phyloP scores from a whole-genome alignment of 2,113 vertebrate species.

The Leptobrachium leishanense region DNA sequence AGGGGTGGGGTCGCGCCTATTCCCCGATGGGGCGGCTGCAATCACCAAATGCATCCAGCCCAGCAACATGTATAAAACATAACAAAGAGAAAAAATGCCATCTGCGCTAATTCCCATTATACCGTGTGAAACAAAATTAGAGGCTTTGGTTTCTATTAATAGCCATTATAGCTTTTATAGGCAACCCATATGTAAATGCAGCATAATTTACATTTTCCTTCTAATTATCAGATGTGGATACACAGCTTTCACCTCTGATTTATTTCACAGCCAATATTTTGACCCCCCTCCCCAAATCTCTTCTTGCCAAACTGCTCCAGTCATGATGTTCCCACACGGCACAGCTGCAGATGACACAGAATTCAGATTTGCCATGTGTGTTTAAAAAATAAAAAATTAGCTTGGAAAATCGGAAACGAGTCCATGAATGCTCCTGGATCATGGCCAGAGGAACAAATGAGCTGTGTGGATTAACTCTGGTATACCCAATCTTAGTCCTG shows the following conservation, averaged over 20 bases:
- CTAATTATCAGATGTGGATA: not conserved
- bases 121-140: too few species aligned
- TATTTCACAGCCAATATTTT: not conserved
- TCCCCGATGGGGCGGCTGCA: too few species aligned
- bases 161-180: too few species aligned
- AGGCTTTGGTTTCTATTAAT: too few species aligned
- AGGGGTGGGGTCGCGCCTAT: too few species aligned
- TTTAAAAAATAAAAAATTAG: constrained; percentile 21
- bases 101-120: too few species aligned
- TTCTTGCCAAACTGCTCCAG: not conserved
- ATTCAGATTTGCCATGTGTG: constrained; percentile 21
- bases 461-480: constrained; percentile 22
- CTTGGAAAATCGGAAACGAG: constrained; percentile 26
- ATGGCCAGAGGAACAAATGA: constrained; percentile 34
- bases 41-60: too few species aligned
- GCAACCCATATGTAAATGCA: too few species aligned
- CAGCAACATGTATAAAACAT: too few species aligned
- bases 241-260: not conserved
- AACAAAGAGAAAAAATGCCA: too few species aligned
- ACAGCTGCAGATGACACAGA: constrained; percentile 41
- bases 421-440: constrained; percentile 15
- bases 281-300: not conserved
- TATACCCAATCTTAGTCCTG: too few species aligned
- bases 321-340: constrained; percentile 36
- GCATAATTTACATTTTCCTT: too few species aligned